Evolutionary conservation across 2,113 vertebrate genomes (phyloP).

Genomic region (Todiramphus saurophagus): DNA sequence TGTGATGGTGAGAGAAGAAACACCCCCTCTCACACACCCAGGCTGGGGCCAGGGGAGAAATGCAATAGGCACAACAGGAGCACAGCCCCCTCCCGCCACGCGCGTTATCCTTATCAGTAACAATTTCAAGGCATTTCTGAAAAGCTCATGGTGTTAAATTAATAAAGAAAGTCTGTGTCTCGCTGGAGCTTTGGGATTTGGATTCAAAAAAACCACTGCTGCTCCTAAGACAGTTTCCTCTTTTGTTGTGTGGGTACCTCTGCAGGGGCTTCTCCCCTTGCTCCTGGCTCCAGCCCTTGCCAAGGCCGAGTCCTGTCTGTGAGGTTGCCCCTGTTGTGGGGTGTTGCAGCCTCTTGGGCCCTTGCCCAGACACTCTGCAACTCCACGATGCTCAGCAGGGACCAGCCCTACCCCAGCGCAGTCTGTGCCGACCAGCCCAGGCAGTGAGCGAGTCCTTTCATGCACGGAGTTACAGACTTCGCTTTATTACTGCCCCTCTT

Average conservation of each 20-base stretch:
- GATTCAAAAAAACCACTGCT: background rate
- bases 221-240: background rate
- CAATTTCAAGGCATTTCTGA: background rate
- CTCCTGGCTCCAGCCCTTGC: background rate
- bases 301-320: background rate
- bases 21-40: rapidly evolving
- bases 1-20: background rate
- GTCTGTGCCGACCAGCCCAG: background rate
- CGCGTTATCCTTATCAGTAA: background rate
- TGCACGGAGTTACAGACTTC: background rate
- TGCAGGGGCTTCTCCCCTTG: background rate
- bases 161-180: background rate
- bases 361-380: background rate
- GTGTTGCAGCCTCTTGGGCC: background rate
- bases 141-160: background rate
- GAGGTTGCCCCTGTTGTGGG: background rate
- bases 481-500: slow-evolving; percentile 11
- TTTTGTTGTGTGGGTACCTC: background rate
- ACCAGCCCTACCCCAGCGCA: background rate
- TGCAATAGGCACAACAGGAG: background rate
- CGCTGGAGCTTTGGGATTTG: background rate
- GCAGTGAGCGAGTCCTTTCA: background rate
- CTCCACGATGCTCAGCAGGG: background rate
- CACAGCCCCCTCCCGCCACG: background rate
- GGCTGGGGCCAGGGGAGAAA: background rate